A percentile compares a stretch with the other conserved stretches of the same genome.
These are phyloP conservation scores for Saturnia japonica DNA, from an alignment of 2,888 invertebrate genomes.

Conservation along the genomic window DNA sequence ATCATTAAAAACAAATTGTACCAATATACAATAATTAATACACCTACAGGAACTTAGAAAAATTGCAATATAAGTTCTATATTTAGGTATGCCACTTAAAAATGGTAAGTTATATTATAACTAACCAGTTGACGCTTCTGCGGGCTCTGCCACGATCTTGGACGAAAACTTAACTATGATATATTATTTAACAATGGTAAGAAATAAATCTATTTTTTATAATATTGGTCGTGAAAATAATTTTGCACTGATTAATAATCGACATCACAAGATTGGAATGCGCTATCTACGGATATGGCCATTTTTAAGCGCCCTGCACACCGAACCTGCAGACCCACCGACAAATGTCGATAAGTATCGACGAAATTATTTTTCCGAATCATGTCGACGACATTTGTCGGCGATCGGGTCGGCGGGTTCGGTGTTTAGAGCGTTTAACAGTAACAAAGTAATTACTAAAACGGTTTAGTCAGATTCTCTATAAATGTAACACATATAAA, in stretches of 20 bases:
- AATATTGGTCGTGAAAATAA: slow-evolving; percentile 65
- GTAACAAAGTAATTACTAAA: too few relatives aligned
- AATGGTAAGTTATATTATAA: slow-evolving; percentile 62
- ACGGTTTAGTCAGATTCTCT: background rate
- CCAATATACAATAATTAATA: slow-evolving; percentile 80
- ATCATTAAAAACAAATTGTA: slow-evolving; percentile 79
- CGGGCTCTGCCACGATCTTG: slow-evolving; percentile 44
- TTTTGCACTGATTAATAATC: slow-evolving; percentile 55
- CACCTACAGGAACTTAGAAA: slow-evolving; percentile 82
- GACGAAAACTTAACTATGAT: slow-evolving; percentile 56
- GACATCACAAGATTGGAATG: slow-evolving; percentile 71
- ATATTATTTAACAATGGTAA: slow-evolving; percentile 51
- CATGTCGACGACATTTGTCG: too few relatives aligned
- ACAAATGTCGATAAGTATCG: too few relatives aligned
- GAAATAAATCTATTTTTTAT: slow-evolving; percentile 62
- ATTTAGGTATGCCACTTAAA: slow-evolving; percentile 81
- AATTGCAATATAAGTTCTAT: slow-evolving; percentile 81
- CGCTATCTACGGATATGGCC: slow-evolving; percentile 62
- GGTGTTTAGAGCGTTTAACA: too few relatives aligned
- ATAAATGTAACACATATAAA: slow-evolving; percentile 18
- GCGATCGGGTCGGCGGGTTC: too few relatives aligned
- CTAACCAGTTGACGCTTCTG: slow-evolving; percentile 52
- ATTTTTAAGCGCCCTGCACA: too few relatives aligned
- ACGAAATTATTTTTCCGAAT: too few relatives aligned
- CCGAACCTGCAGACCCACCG: too few relatives aligned